These are phyloP conservation scores for Tethya wilhelma DNA, from an alignment of 37 sponge, comb jelly and placozoan species.

Conservation along the genomic window DNA sequence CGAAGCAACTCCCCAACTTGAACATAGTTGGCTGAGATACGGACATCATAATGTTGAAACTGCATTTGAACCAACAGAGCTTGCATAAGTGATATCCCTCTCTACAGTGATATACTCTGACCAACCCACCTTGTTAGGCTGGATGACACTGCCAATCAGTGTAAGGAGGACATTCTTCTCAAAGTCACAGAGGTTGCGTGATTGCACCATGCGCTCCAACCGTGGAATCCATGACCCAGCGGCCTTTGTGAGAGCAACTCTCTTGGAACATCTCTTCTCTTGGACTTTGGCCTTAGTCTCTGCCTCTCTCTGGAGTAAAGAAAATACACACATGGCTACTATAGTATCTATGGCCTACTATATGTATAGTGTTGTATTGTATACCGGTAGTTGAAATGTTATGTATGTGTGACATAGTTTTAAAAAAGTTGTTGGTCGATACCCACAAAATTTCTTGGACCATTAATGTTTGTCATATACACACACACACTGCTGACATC, in stretches of 20 bases:
- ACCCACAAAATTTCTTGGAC: no score
- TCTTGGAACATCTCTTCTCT: conserved; percentile 69
- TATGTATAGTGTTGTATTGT: neutral
- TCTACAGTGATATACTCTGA: neutral
- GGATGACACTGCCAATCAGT: conserved; percentile 76
- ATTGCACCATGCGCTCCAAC: conserved; percentile 74
- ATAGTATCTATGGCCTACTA: neutral
- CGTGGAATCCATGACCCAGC: conserved; percentile 63
- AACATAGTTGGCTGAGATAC: conserved; percentile 70
- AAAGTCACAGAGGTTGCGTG: conserved; percentile 64
- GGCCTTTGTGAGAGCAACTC: conserved; percentile 62
- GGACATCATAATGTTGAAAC: conserved; percentile 10
- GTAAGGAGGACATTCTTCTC: conserved; percentile 80
- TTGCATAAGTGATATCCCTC: neutral
- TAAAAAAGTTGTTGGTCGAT: no score
- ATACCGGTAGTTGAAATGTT: no score
- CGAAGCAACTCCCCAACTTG: conserved; percentile 72
- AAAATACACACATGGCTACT: no score
- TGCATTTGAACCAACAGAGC: neutral
- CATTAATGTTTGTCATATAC: no score
- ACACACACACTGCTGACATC: no score
- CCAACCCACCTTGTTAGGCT: conserved; percentile 73
- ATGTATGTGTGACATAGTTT: no score
- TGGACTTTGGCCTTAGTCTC: conserved; percentile 60
- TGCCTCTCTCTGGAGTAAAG: conserved; percentile 61